Base-by-base conservation (phyloP, 2,888 invertebrate species). In the Sinotaia quadrata region DNA sequence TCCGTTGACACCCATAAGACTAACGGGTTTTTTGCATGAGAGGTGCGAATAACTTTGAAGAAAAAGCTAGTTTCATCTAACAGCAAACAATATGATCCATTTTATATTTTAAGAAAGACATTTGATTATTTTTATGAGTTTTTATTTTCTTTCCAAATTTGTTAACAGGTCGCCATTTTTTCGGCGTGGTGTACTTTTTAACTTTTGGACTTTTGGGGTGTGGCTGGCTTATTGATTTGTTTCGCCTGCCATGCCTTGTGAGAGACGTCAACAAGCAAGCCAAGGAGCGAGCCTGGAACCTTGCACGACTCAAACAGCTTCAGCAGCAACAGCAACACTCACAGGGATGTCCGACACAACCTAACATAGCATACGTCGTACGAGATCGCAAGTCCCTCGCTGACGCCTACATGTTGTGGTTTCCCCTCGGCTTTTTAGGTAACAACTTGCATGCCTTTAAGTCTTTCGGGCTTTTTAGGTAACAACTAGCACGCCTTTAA, bases 231-330 rank as follows among this genome's bases (percentile, higher is more conserved):
- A 66, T 79, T 24, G 81, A 81, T 63, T 47, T 78, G 47, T 75
- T 77, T 47, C 74, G 81, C 10, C 56, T 81, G 58, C 78, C 80
- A 0, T 77, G 74, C 49, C 69, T 81, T 4, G 81, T 81, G 18
- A 54, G 52, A 15, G 31, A 72, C 33, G 70, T 72, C 44, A 81
- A 79, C 58, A 68, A 67, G 21, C 15, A 66, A 24, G 33, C 65
- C 2, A 68, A 54, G 24, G 69, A 65, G 37, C 37, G 36, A 15
- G 5, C 37, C 56, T 31, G 36, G 24, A 31, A 65, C 18, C 29
- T 56, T 5, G 47, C 18, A 24, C 12, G n/a, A n/a, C n/a, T n/a
- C n/a, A 8, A 52, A 33, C 8, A n/a, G 2, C 56, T 54, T 21
- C 31, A 29, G 37, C 33, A 61, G 34, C 58, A 36, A 27, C 58